These are phyloP conservation scores for Eupelmus urozonus DNA, from an alignment of 2,888 invertebrate genomes.

Conservation along the genomic window DNA sequence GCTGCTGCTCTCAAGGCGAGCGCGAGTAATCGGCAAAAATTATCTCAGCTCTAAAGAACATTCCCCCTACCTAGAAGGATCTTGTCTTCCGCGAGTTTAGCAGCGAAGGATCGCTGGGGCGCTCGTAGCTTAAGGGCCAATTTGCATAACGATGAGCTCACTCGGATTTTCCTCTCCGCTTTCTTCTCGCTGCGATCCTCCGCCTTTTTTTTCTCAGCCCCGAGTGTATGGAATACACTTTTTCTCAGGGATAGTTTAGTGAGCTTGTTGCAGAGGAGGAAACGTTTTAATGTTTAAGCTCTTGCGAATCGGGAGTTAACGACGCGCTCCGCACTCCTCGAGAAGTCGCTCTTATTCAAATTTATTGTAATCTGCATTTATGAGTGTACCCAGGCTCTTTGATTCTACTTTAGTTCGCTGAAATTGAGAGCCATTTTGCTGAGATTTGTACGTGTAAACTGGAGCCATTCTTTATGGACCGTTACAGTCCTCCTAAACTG, in stretches of 20 bases:
- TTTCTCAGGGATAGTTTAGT: background rate
- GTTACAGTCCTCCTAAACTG: too few relatives aligned
- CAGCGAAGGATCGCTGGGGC: background rate
- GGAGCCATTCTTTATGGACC: too few relatives aligned
- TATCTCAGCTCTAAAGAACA: background rate
- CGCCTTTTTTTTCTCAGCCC: background rate
- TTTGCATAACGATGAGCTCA: conserved; percentile 34
- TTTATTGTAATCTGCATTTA: too few relatives aligned
- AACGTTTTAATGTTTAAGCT: background rate
- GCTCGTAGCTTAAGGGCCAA: conserved; percentile 20
- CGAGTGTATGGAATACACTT: background rate
- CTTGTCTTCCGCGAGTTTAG: background rate
- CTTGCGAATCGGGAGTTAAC: background rate
- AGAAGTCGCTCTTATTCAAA: too few relatives aligned
- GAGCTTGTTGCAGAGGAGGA: background rate
- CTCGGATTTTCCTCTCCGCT: background rate
- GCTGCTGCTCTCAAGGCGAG: too few relatives aligned
- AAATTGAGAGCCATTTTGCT: too few relatives aligned
- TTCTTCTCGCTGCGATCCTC: background rate
- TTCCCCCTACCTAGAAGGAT: background rate
- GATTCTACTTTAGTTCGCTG: too few relatives aligned
- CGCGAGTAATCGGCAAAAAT: too few relatives aligned
- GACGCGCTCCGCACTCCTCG: too few relatives aligned
- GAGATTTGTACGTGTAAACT: too few relatives aligned
- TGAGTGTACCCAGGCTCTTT: too few relatives aligned